These are phyloP conservation scores for Calephelis nemesis DNA, from an alignment of 1,140 invertebrate genomes.

Conservation along the genomic window DNA sequence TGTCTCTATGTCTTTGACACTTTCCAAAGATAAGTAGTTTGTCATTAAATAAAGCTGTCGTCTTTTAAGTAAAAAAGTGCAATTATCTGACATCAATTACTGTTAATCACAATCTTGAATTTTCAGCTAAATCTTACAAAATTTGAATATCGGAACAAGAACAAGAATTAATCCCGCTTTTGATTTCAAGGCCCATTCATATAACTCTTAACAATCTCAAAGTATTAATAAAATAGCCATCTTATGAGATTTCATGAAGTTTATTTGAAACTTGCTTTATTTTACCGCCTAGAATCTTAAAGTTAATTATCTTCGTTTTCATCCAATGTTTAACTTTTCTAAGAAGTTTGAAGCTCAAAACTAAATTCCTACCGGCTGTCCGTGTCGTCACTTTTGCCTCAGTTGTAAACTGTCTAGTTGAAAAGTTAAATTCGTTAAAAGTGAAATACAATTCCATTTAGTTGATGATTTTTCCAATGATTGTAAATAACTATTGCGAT, in stretches of 20 bases:
- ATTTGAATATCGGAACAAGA: no score
- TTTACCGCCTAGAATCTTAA: conserved; percentile 1
- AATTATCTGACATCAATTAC: no score
- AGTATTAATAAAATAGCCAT: background rate
- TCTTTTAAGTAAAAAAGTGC: no score
- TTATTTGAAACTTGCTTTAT: conserved; percentile 3
- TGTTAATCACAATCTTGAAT: no score
- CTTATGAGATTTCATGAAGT: conserved; percentile 4
- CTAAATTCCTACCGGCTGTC: conserved; percentile 17
- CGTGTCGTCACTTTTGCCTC: conserved; percentile 2
- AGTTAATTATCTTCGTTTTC: conserved; percentile 26
- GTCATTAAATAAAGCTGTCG: no score
- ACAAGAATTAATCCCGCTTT: no score
- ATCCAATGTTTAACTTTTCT: conserved; percentile 30
- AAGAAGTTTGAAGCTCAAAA: conserved; percentile 22
- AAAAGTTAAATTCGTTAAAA: background rate
- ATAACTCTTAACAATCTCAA: background rate
- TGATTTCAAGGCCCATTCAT: no score
- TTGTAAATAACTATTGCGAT: no score
- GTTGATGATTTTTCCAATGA: no score
- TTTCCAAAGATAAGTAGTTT: no score
- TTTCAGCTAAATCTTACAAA: no score
- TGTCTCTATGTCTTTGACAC: no score
- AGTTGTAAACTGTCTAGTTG: conserved; percentile 8
- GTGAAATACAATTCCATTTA: background rate